A percentile compares a stretch with the other conserved stretches of the same genome.
phyloP scores from a whole-genome alignment of 2,113 vertebrate genomes.

The Pitta sordida region DNA sequence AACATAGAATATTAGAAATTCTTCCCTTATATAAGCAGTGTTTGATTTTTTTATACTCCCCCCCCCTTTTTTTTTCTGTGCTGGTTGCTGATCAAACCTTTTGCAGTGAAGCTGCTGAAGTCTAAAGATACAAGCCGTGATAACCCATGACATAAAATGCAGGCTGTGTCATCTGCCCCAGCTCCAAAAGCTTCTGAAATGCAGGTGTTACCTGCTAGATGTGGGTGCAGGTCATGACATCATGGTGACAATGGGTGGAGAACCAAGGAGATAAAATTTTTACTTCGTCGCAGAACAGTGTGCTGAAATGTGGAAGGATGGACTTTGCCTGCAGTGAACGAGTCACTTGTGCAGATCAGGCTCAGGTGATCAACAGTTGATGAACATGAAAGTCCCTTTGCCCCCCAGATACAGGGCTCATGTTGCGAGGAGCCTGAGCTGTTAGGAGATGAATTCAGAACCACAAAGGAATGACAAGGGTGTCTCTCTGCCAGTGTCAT shows the following conservation, averaged over 20 bases:
- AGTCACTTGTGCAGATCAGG: not conserved
- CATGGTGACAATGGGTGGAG: not conserved
- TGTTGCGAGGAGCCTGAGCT: not conserved
- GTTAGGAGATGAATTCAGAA: not conserved
- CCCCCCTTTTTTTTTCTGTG: not conserved
- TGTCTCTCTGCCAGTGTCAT: not conserved
- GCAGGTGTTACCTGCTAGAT: not conserved
- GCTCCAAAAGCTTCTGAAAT: not conserved
- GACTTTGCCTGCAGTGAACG: not conserved
- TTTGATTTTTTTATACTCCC: not conserved
- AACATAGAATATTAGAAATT: not conserved
- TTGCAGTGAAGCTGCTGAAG: not conserved
- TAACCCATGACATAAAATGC: not conserved
- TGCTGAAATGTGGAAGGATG: not conserved
- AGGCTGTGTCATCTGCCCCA: not conserved
- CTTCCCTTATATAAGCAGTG: not conserved
- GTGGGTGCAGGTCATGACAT: rapidly evolving
- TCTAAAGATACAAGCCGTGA: not conserved
- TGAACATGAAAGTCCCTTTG: not conserved
- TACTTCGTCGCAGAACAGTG: not conserved
- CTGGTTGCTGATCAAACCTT: not conserved
- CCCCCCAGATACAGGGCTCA: not conserved
- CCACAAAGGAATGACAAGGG: not conserved
- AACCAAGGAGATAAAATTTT: not conserved
- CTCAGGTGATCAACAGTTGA: not conserved